A percentile compares a stretch with the other conserved stretches of the same genome.
phyloP scores from a whole-genome alignment of 2,888 invertebrate species.

The Cinara cedri region DNA sequence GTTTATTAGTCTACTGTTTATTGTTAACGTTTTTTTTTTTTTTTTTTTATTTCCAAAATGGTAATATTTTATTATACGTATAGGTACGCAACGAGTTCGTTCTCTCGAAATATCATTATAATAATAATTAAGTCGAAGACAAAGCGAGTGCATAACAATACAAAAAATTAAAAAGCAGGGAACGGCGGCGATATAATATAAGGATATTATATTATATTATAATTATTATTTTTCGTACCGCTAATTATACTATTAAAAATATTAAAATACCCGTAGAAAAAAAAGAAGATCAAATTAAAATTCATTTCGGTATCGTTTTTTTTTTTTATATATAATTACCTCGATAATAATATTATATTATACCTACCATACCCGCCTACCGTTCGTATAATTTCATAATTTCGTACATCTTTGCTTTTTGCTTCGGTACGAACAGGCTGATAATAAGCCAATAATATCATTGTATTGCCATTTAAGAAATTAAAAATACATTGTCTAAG shows the following conservation, averaged over 20 bases:
- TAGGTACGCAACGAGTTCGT: neutral
- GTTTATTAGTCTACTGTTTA: too few relatives aligned
- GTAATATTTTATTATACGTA: neutral
- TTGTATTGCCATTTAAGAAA: too few relatives aligned
- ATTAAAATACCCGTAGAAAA: neutral
- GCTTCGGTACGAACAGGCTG: too few relatives aligned
- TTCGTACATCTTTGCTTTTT: too few relatives aligned
- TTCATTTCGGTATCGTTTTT: neutral
- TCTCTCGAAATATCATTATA: too few relatives aligned
- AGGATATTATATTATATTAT: neutral
- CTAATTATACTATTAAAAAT: neutral
- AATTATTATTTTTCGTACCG: neutral
- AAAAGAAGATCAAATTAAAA: neutral
- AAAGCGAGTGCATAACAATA: conserved; percentile 15
- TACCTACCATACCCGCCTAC: too few relatives aligned
- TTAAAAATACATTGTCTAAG: too few relatives aligned
- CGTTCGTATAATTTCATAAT: too few relatives aligned
- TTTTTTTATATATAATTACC: too few relatives aligned
- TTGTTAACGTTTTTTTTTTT: neutral
- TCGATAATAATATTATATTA: too few relatives aligned
- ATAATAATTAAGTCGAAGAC: conserved; percentile 19
- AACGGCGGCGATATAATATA: conserved; percentile 8
- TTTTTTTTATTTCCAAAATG: neutral
- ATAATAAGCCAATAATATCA: too few relatives aligned
- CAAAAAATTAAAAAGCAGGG: neutral